Base-by-base conservation (phyloP, 1,140 invertebrate species). In the Caenorhabditis latens region DNA sequence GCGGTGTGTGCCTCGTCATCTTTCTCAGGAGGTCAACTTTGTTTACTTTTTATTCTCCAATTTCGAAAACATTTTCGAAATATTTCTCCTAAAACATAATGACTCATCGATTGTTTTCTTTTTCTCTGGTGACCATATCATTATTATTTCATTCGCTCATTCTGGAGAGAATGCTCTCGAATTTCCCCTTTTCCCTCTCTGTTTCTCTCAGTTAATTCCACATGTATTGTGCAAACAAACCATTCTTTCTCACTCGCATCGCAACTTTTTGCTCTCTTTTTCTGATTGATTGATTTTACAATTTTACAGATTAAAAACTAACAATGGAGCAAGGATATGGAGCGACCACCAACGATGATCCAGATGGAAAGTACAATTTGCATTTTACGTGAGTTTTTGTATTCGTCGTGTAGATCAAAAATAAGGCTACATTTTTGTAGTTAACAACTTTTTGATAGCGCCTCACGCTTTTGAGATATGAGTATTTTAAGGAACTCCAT, bases 291-390 rank as follows among this genome's bases (percentile, higher is more conserved):
- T 32, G 24, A 63, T 40, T 32, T 13, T 63, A 11, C 8, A n/a
- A 58, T 24, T 63, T 71, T 71, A 19, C 42, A 71, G 65, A 43
- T 71, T 43, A 13, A 79, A 46, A 42, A 43, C 46, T 43, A 13
- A 79, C 24, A 50, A 79, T 79, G 71, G 71, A 79, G 21, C 43
- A 79, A 50, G 71, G 71, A 50, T 79, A 79, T 32, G 71, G 71
- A 79, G 11, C 71, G 5, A 79, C 71, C 14, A 48, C 71, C 53
- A 53, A 71, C 19, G 65, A 71, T 50, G n/a, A 50, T 24, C 71
- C 71, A 50, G 71, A 79, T 53, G 71, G 3, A 53, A 79, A 79
- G 46, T 79, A 79, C 46, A 79, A 50, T 3, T 4, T 79, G 1
- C 43, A 79, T 50, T 79, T 79, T 46, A 24, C 71, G 71, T 79